Conservation (phyloP, 2,113 vertebrate genomes). For the Dipodomys stephensi region DNA sequence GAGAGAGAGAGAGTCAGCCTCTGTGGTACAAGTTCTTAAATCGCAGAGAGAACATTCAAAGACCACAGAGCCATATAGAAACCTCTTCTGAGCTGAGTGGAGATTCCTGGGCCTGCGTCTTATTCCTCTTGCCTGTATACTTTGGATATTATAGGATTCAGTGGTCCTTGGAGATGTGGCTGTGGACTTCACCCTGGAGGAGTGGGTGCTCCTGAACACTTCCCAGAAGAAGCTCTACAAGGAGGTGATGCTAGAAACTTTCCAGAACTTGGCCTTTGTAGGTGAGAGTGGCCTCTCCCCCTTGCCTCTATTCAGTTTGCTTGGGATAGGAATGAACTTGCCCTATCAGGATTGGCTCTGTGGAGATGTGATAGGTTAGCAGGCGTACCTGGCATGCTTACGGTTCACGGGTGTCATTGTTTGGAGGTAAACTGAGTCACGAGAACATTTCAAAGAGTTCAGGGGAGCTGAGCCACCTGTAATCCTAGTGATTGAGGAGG, state of each 20-base stretch:
- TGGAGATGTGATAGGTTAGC: background rate
- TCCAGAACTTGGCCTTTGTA: background rate
- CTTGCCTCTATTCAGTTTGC: no score
- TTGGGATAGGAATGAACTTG: background rate
- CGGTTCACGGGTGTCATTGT: background rate
- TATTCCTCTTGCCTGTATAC: background rate
- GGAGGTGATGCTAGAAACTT: slow-evolving; percentile 36
- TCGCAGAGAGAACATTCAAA: background rate
- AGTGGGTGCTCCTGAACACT: background rate
- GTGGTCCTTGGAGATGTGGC: background rate
- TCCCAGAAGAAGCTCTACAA: background rate
- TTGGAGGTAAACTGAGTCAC: background rate
- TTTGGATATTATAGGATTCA: slow-evolving; percentile 2
- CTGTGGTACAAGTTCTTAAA: background rate
- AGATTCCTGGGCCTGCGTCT: background rate
- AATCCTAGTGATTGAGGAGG: no score
- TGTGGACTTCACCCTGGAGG: background rate
- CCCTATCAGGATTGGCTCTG: background rate
- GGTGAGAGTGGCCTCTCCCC: background rate
- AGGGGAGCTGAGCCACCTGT: no score
- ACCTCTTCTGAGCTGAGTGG: background rate
- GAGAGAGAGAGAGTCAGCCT: no score
- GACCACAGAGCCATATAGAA: background rate
- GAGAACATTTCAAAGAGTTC: background rate
- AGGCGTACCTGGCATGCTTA: background rate